A percentile compares a stretch with the other conserved stretches of the same genome.
These are phyloP conservation scores for Ylistrum balloti DNA, from an alignment of 1,140 invertebrate genomes.

Conservation along the genomic window DNA sequence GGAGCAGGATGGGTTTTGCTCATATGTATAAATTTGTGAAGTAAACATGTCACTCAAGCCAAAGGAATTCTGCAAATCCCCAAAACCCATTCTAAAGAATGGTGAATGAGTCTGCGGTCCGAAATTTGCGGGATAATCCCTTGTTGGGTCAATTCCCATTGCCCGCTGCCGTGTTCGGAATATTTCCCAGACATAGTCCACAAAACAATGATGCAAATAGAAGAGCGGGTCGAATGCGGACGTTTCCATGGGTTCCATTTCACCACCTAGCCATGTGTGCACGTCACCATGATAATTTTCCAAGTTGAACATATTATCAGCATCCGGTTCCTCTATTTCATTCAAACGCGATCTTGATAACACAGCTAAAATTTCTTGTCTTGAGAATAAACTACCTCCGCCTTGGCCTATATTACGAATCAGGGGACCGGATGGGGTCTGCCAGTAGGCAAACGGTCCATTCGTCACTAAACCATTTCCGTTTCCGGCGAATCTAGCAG, in stretches of 20 bases:
- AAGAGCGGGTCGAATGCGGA: slow-evolving; percentile 82
- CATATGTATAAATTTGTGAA: slow-evolving; percentile 70
- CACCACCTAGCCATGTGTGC: slow-evolving; percentile 77
- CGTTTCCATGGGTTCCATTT: slow-evolving; percentile 75
- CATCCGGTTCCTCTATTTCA: slow-evolving; percentile 58
- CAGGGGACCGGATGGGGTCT: slow-evolving; percentile 58
- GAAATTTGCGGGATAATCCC: slow-evolving; percentile 59
- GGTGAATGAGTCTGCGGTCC: slow-evolving; percentile 59
- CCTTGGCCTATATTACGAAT: slow-evolving; percentile 57
- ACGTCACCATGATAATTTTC: slow-evolving; percentile 74
- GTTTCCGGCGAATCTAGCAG: slow-evolving; percentile 79
- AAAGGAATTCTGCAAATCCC: slow-evolving; percentile 69
- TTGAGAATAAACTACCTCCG: slow-evolving; percentile 54
- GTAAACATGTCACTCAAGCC: slow-evolving; percentile 71
- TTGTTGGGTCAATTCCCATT: slow-evolving; percentile 62
- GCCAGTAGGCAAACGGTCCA: slow-evolving; percentile 78
- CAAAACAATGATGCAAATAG: slow-evolving; percentile 82
- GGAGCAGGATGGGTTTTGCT: slow-evolving; percentile 71
- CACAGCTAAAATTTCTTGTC: slow-evolving; percentile 50
- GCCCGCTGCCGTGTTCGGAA: slow-evolving; percentile 71
- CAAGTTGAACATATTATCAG: slow-evolving; percentile 64
- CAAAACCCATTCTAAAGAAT: slow-evolving; percentile 68
- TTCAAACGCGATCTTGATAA: slow-evolving; percentile 54
- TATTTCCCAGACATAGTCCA: slow-evolving; percentile 80
- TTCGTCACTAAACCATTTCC: slow-evolving; percentile 81